phyloP scores from a whole-genome alignment of 2,888 invertebrate genomes.

The Cheilosia grossa region DNA sequence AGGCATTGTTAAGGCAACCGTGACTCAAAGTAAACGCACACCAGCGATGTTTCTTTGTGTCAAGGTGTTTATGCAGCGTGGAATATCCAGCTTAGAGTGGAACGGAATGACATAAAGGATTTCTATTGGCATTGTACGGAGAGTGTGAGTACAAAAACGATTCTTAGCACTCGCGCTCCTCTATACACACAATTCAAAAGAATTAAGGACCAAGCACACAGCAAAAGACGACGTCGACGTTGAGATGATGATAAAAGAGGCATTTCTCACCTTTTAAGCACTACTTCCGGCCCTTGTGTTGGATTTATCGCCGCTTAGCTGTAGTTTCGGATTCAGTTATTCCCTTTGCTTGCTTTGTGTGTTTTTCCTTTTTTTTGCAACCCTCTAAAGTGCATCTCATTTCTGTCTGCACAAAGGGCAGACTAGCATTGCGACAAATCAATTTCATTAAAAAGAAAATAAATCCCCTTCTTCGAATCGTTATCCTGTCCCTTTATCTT shows the following conservation, averaged over 20 bases:
- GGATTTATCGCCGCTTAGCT: constrained; percentile 47
- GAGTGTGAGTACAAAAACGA: constrained; percentile 3
- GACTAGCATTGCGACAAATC: constrained; percentile 53
- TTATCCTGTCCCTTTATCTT: constrained; percentile 1
- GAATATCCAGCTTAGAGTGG: not conserved
- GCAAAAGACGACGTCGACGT: not conserved
- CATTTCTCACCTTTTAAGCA: constrained; percentile 70
- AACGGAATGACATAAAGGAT: constrained; percentile 24
- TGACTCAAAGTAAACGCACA: constrained; percentile 34
- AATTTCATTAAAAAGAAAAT: constrained; percentile 67
- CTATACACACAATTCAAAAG: constrained; percentile 2
- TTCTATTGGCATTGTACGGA: constrained; percentile 26
- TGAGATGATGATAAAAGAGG: constrained; percentile 39
- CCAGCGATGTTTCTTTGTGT: constrained; percentile 15
- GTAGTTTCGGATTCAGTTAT: constrained; percentile 41
- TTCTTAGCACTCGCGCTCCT: constrained; percentile 19
- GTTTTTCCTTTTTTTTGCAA: constrained; percentile 19
- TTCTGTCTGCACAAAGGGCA: constrained; percentile 54
- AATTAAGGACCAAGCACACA: not conserved
- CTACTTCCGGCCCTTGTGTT: constrained; percentile 65
- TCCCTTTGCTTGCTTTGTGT: constrained; percentile 41
- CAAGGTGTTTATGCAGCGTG: constrained; percentile 40
- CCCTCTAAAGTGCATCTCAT: constrained; percentile 56
- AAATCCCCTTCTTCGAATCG: constrained; percentile 13
- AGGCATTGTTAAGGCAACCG: constrained; percentile 21